Conservation (phyloP, 2,797 vertebrate species). For the Chaunax sp. region DNA sequence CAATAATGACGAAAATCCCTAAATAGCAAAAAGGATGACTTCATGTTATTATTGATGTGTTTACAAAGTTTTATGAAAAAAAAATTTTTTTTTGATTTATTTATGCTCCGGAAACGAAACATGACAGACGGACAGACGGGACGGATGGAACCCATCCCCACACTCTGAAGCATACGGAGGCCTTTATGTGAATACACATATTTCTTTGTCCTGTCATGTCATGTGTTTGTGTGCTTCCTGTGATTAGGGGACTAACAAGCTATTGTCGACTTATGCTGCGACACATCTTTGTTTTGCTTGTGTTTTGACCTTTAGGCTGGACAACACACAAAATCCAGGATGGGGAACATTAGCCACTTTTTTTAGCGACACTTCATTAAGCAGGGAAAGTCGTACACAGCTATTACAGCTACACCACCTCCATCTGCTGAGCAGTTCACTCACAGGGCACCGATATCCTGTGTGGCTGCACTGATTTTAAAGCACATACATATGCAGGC, state of each 20-base stretch:
- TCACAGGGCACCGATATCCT: conserved; percentile 15
- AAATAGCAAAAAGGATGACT: too few relatives aligned
- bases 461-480: conserved; percentile 18
- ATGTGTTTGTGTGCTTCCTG: background rate
- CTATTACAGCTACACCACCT: conserved; percentile 1
- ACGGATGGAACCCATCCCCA: too few relatives aligned
- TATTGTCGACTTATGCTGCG: background rate
- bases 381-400: background rate
- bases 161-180: background rate
- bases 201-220: background rate
- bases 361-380: conserved; percentile 14
- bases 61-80: too few relatives aligned
- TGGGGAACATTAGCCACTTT: conserved; percentile 20
- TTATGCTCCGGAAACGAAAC: too few relatives aligned
- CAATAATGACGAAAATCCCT: too few relatives aligned
- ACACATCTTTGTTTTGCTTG: background rate
- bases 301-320: background rate
- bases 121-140: too few relatives aligned
- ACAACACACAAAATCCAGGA: conserved; percentile 19
- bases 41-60: too few relatives aligned
- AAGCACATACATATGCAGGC: conserved; percentile 14
- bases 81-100: too few relatives aligned
- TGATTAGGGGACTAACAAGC: background rate
- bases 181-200: background rate
- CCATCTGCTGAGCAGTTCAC: conserved; percentile 38